Evolutionary conservation across 2,797 vertebrate genomes (phyloP).

Genomic region (Cryptoblepharus egeriae): DNA sequence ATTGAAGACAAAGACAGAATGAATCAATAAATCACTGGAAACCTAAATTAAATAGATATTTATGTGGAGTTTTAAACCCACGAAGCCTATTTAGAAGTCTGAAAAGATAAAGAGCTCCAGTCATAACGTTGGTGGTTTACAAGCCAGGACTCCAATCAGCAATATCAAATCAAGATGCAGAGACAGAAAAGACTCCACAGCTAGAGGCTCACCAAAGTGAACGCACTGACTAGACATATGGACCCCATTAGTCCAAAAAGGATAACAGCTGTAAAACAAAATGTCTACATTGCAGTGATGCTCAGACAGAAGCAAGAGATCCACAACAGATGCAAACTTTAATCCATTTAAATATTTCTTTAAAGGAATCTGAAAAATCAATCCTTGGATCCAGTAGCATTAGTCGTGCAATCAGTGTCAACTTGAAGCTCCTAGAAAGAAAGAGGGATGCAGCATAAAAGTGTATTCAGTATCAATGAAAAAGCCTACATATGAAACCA

Average conservation of each 20-base stretch:
- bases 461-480: neutral
- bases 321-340: neutral
- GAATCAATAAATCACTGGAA: constrained; percentile 29
- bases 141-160: constrained; percentile 8
- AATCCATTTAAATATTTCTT: constrained; percentile 6
- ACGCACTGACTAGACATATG: neutral
- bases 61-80: constrained; percentile 16
- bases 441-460: neutral
- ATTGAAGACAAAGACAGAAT: constrained; percentile 9
- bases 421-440: neutral
- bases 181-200: neutral
- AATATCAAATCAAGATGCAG: constrained; percentile 10
- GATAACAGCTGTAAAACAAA: neutral
- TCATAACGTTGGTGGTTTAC: constrained; percentile 21
- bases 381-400: neutral
- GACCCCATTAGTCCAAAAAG: neutral
- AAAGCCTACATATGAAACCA: neutral
- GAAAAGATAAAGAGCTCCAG: constrained; percentile 24
- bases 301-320: constrained; percentile 23
- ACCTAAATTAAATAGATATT: neutral
- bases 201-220: neutral
- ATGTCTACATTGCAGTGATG: neutral
- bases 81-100: constrained; percentile 6
- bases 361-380: neutral
- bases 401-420: neutral